Evolutionary conservation across 2,113 vertebrate genomes (phyloP).

Genomic region (Psettodes erumei): DNA sequence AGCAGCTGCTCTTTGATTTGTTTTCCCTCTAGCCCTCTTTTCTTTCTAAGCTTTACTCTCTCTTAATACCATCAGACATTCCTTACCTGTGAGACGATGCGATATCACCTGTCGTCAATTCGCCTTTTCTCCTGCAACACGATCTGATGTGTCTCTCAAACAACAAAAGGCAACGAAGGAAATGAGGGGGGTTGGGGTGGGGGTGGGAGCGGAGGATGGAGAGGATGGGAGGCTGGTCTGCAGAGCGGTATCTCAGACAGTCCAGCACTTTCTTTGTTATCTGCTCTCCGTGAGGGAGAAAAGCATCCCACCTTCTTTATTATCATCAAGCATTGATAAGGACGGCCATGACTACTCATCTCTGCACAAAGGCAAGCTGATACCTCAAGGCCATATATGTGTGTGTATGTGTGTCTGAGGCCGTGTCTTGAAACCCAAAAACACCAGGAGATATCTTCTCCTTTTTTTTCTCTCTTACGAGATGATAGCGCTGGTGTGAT

Average conservation of each 20-base stretch:
- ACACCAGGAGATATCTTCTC: conserved; percentile 40
- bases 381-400: conserved; percentile 44
- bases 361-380: conserved; percentile 70
- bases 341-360: conserved; percentile 53
- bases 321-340: conserved; percentile 75
- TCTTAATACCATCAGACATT: conserved; percentile 63
- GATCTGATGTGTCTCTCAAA: conserved; percentile 75
- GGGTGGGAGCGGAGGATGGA: conserved; percentile 30
- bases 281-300: conserved; percentile 60
- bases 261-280: conserved; percentile 74
- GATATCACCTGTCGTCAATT: conserved; percentile 67
- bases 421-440: conserved; percentile 41
- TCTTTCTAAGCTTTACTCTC: conserved; percentile 5
- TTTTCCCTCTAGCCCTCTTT: background rate
- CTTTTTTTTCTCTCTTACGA: conserved; percentile 34
- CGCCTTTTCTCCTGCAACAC: conserved; percentile 68
- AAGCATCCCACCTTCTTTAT: conserved; percentile 72
- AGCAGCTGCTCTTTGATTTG: conserved; percentile 40
- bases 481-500: conserved; percentile 36
- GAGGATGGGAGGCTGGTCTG: conserved; percentile 45
- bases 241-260: conserved; percentile 62
- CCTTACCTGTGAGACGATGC: conserved; percentile 50
- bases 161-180: conserved; percentile 68
- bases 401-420: conserved; percentile 12
- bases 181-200: conserved; percentile 27